phyloP scores from a whole-genome alignment of 2,113 vertebrate species.

The Paradoxurus hermaphroditus region DNA sequence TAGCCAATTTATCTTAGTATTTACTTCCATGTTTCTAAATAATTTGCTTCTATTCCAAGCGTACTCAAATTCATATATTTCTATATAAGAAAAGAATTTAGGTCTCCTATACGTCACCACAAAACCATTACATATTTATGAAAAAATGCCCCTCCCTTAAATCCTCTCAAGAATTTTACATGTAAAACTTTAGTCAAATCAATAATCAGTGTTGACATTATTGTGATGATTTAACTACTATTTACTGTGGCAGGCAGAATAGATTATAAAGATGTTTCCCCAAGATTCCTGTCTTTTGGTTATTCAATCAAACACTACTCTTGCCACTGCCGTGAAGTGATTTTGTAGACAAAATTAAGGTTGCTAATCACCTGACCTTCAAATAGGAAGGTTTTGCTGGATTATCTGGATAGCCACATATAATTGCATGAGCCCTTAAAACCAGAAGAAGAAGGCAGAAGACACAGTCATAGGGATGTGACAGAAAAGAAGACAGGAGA shows the following conservation, averaged over 20 bases:
- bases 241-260: background rate
- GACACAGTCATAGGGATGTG: background rate
- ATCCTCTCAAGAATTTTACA: background rate
- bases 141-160: background rate
- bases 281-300: background rate
- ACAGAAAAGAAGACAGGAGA: background rate
- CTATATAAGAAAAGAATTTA: background rate
- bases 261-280: background rate
- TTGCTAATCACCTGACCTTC: background rate
- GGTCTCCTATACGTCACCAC: background rate
- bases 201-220: background rate
- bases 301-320: background rate
- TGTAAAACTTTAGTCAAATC: background rate
- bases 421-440: background rate
- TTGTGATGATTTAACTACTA: background rate
- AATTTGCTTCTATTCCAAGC: background rate
- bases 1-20: background rate
- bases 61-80: background rate
- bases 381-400: background rate
- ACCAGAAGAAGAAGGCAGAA: background rate
- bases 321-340: background rate
- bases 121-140: background rate
- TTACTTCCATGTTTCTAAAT: background rate
- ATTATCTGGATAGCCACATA: background rate
- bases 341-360: background rate